A percentile compares a stretch with the other conserved stretches of the same genome.
Evolutionary conservation across 1,140 invertebrate species (phyloP).

Genomic region (Drosophila micromelanica): DNA sequence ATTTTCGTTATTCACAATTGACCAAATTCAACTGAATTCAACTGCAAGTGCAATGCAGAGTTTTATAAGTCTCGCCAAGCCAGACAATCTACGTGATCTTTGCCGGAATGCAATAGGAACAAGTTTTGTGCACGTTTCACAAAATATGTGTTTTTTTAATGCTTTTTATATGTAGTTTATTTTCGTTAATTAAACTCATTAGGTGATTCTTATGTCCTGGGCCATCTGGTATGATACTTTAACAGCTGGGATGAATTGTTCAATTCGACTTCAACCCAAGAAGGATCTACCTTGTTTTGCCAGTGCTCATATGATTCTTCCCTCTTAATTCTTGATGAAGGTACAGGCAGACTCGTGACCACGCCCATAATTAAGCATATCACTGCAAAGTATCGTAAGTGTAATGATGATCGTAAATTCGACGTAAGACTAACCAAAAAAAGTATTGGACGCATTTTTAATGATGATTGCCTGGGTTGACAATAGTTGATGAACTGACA

Average conservation of each 20-base stretch:
- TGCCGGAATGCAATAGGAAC: constrained; percentile 60
- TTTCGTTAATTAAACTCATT: background rate
- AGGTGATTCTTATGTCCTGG: too few relatives aligned
- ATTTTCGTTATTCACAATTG: constrained; percentile 33
- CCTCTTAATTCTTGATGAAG: background rate
- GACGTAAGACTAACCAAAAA: constrained; percentile 27
- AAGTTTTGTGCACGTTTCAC: constrained; percentile 59
- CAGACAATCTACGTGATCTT: constrained; percentile 61
- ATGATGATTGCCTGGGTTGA: constrained; percentile 26
- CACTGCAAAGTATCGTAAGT: constrained; percentile 15
- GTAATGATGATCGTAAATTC: background rate
- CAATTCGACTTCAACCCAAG: too few relatives aligned
- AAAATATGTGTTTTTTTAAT: constrained; percentile 39
- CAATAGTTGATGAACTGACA: constrained; percentile 48
- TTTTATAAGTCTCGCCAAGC: constrained; percentile 50
- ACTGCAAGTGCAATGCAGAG: constrained; percentile 22
- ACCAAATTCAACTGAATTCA: constrained; percentile 8
- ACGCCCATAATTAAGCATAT: constrained; percentile 11
- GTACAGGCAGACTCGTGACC: background rate
- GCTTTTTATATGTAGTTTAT: background rate
- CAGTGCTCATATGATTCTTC: too few relatives aligned
- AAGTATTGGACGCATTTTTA: constrained; percentile 17
- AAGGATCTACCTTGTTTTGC: too few relatives aligned
- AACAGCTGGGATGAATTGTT: too few relatives aligned
- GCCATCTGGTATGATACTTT: too few relatives aligned